A percentile compares a stretch with the other conserved stretches of the same genome.
Evolutionary conservation across 2,113 vertebrate genomes (phyloP).

Genomic region (Protomyctophum bolini): DNA sequence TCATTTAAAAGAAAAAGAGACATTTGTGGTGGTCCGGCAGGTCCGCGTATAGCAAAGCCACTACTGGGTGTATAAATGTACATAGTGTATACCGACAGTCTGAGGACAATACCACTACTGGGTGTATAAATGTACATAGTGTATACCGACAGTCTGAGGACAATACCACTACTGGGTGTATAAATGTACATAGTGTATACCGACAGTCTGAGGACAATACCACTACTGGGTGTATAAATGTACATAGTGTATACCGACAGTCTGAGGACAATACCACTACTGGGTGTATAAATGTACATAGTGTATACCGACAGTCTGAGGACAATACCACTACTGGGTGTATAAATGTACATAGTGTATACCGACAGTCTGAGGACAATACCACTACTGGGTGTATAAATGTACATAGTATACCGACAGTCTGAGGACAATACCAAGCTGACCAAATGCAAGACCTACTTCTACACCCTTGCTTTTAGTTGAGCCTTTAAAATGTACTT

Average conservation of each 20-base stretch:
- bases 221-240: neutral
- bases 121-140: neutral
- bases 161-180: neutral
- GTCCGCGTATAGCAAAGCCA: constrained; percentile 5
- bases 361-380: neutral
- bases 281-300: neutral
- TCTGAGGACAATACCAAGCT: neutral
- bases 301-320: neutral
- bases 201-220: neutral
- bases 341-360: neutral
- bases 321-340: neutral
- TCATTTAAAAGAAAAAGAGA: neutral
- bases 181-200: neutral
- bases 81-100: neutral
- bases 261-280: neutral
- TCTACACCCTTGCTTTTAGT: no score
- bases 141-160: neutral
- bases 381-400: neutral
- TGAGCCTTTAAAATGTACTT: no score
- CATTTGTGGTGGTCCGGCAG: constrained; percentile 21
- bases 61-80: neutral
- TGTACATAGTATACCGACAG: neutral
- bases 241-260: neutral
- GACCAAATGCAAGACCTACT: no score
- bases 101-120: neutral